A percentile compares a stretch with the other conserved stretches of the same genome.
Evolutionary conservation across 2,797 vertebrate genomes (phyloP).

Genomic region (Thalassophryne amazonica): DNA sequence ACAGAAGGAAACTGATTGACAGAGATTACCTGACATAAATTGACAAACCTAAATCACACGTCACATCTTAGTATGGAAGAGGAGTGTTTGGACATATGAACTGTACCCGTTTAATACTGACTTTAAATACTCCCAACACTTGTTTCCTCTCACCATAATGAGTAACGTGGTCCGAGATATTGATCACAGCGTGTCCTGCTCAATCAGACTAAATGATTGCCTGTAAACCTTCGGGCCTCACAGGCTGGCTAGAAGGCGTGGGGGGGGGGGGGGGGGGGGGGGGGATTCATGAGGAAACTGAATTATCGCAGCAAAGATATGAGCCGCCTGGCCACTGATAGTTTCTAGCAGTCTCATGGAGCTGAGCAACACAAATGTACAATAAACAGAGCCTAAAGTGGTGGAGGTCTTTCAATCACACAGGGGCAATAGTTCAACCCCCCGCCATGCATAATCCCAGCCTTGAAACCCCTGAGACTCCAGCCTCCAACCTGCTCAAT

Average conservation of each 20-base stretch:
- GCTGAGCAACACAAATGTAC: constrained; percentile 82
- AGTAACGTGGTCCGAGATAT: constrained; percentile 70
- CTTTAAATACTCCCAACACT: constrained; percentile 47
- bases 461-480: constrained; percentile 70
- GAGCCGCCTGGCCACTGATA: constrained; percentile 64
- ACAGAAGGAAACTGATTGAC: constrained; percentile 52
- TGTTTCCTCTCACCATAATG: constrained; percentile 67
- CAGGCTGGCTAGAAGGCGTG: constrained; percentile 54
- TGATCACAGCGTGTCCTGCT: constrained; percentile 74
- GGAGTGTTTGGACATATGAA: constrained; percentile 41
- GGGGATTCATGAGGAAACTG: constrained; percentile 51
- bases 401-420: constrained; percentile 81
- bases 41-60: too few relatives aligned
- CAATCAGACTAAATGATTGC: constrained; percentile 82
- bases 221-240: constrained; percentile 59
- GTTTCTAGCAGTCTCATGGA: constrained; percentile 65
- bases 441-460: constrained; percentile 79
- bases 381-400: constrained; percentile 81
- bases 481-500: constrained; percentile 68
- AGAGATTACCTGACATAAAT: constrained; percentile 21
- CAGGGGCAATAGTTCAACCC: constrained; percentile 81
- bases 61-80: too few relatives aligned
- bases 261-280: constrained; percentile 53
- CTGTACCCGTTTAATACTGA: constrained; percentile 38
- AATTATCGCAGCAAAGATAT: constrained; percentile 69